Evolutionary conservation across 1,140 invertebrate species (phyloP).

Genomic region (Aricia agestis): DNA sequence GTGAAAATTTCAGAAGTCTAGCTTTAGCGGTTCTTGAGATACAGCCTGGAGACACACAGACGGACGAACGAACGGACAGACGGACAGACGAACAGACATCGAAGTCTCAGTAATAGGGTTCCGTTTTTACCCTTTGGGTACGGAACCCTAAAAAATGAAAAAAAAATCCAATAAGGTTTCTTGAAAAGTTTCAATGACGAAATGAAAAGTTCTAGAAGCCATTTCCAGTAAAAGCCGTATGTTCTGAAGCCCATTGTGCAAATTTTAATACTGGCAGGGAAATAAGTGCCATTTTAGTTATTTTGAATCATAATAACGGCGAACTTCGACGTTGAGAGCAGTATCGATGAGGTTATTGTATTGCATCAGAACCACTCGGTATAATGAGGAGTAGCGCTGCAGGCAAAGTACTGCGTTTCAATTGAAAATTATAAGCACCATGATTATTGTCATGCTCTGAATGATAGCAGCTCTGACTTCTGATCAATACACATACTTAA

Average conservation of each 20-base stretch:
- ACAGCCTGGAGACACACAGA: no score
- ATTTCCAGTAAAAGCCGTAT: not conserved
- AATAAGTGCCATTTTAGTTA: not conserved
- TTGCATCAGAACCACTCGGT: not conserved
- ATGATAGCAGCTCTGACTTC: not conserved
- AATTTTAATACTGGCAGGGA: not conserved
- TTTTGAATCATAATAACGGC: not conserved
- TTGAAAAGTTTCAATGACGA: not conserved
- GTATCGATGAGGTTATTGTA: slow-evolving; percentile 9
- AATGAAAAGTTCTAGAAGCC: not conserved
- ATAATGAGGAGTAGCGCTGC: slow-evolving; percentile 3
- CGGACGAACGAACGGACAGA: no score
- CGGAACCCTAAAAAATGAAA: no score
- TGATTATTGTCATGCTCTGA: not conserved
- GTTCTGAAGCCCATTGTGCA: not conserved
- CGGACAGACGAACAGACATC: no score
- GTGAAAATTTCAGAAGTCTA: no score
- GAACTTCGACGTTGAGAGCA: not conserved
- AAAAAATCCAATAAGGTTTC: no score
- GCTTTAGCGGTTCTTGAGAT: no score
- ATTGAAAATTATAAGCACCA: not conserved
- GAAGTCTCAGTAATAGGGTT: no score
- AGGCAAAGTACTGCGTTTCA: not conserved
- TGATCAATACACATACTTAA: not conserved
- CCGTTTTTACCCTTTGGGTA: no score